A percentile compares a stretch with the other conserved stretches of the same genome.
These are phyloP conservation scores for Apodemia duryi DNA, from an alignment of 2,888 invertebrate genomes.

Conservation along the genomic window DNA sequence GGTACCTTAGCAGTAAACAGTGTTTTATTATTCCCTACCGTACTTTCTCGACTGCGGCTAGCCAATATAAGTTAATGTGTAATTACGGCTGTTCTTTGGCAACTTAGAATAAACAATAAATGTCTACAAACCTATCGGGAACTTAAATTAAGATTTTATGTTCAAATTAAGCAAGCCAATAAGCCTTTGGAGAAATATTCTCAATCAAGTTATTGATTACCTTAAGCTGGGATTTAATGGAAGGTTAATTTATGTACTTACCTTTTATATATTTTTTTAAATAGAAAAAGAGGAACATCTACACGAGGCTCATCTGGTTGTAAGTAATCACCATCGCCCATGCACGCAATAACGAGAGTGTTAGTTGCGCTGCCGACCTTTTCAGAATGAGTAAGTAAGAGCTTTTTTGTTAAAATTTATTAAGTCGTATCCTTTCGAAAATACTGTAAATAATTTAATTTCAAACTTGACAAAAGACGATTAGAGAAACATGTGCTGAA, in stretches of 20 bases:
- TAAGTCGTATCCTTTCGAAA: too few relatives aligned
- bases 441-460: too few relatives aligned
- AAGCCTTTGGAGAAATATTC: not conserved
- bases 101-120: constrained; percentile 7
- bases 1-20: not conserved
- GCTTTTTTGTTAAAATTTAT: too few relatives aligned
- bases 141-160: constrained; percentile 15
- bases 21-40: not conserved
- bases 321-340: too few relatives aligned
- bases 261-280: too few relatives aligned
- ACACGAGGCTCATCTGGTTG: too few relatives aligned
- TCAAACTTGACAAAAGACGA: too few relatives aligned
- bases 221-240: not conserved
- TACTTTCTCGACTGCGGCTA: not conserved
- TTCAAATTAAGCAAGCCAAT: constrained; percentile 5
- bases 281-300: too few relatives aligned
- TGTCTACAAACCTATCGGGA: constrained; percentile 1
- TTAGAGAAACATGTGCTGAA: too few relatives aligned
- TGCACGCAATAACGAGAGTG: too few relatives aligned
- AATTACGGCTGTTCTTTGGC: not conserved
- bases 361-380: too few relatives aligned
- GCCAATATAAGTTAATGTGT: constrained; percentile 3
- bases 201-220: constrained; percentile 8
- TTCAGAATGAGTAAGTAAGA: too few relatives aligned
- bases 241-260: not conserved